Evolutionary conservation across 2,797 vertebrate genomes (phyloP).

Genomic region (Vespertilio murinus): DNA sequence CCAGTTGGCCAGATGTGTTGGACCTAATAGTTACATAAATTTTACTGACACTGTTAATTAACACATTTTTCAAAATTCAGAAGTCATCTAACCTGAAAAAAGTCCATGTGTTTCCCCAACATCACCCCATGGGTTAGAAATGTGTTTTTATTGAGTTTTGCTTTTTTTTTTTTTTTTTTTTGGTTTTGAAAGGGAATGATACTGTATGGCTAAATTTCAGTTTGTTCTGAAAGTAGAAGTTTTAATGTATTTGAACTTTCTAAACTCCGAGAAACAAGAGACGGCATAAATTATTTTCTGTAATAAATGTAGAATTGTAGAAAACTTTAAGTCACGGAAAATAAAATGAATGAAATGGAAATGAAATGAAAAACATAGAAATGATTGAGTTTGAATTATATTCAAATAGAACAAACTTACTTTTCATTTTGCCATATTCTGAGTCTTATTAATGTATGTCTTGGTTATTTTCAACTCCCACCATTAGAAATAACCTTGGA

Average conservation of each 20-base stretch:
- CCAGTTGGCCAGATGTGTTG: not conserved
- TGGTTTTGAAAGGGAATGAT: not conserved
- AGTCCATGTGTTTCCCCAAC: not conserved
- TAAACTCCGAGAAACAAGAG: slow-evolving; percentile 18
- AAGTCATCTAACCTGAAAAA: not conserved
- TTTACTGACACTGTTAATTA: not conserved
- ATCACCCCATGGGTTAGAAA: not conserved
- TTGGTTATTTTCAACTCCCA: not conserved
- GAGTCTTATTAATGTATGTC: not conserved
- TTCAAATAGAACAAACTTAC: not conserved
- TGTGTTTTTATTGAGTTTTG: not conserved
- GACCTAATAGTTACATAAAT: not conserved
- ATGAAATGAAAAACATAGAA: not conserved
- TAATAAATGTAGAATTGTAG: not conserved
- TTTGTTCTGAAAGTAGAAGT: not conserved
- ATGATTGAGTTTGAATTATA: not conserved
- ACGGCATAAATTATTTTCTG: not conserved
- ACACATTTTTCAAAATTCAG: not conserved
- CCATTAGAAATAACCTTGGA: slow-evolving; percentile 13
- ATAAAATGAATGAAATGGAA: slow-evolving; percentile 8
- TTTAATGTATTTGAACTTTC: slow-evolving; percentile 2
- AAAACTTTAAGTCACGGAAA: not conserved
- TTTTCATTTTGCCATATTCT: not conserved
- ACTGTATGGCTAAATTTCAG: not conserved
- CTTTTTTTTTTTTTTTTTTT: not conserved